Percentiles rank a stretch among this genome's conserved stretches.
These are phyloP conservation scores for Dinothrombium tinctorium DNA, from an alignment of 1,140 invertebrate species.

Conservation along the genomic window DNA sequence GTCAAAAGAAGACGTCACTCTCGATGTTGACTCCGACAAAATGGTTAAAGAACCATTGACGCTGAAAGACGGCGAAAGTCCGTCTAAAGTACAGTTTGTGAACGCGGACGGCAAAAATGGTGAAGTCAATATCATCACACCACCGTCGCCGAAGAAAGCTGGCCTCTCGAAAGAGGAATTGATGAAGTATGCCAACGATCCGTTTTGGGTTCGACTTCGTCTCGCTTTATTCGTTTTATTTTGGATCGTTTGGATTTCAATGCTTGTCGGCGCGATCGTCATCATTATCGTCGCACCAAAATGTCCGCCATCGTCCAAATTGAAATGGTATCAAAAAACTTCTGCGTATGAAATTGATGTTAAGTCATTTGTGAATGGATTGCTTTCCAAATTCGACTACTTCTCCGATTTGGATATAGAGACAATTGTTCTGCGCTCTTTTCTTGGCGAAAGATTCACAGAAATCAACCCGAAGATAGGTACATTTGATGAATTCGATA, in stretches of 20 bases:
- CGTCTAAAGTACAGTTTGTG: slow-evolving; percentile 2
- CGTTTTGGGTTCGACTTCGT: slow-evolving; percentile 62
- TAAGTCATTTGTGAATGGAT: too few species aligned
- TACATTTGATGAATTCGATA: too few species aligned
- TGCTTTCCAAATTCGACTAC: too few species aligned
- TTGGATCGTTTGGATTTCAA: slow-evolving; percentile 59
- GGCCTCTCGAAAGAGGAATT: slow-evolving; percentile 73
- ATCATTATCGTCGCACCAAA: slow-evolving; percentile 63
- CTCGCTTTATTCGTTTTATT: slow-evolving; percentile 62
- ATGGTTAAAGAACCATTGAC: neutral
- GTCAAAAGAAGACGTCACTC: too few species aligned
- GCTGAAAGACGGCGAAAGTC: neutral
- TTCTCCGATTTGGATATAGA: too few species aligned
- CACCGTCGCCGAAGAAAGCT: neutral
- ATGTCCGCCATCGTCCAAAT: too few species aligned
- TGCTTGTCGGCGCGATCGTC: slow-evolving; percentile 53
- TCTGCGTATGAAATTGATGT: too few species aligned
- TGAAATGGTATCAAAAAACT: too few species aligned
- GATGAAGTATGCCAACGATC: slow-evolving; percentile 64
- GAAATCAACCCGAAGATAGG: too few species aligned
- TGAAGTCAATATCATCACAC: neutral
- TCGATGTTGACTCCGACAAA: too few species aligned
- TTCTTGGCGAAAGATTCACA: too few species aligned
- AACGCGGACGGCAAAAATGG: neutral
- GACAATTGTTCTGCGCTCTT: too few species aligned